These are phyloP conservation scores for Plectus sambesii DNA, from an alignment of 1,140 invertebrate genomes.

Conservation along the genomic window DNA sequence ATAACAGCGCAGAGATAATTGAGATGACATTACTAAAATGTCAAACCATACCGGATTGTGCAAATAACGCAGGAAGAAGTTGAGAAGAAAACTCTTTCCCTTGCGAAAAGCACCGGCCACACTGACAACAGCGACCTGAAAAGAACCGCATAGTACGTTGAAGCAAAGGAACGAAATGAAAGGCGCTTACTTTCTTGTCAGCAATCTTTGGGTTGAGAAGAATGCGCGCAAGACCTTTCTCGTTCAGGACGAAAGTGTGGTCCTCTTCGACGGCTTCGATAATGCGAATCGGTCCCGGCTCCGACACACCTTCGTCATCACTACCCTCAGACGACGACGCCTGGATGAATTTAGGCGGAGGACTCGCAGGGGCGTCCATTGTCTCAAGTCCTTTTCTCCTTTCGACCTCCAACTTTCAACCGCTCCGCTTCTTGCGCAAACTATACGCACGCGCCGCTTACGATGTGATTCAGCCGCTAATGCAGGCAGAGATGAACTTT, in stretches of 20 bases:
- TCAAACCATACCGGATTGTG: slow-evolving; percentile 51
- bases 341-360: slow-evolving; percentile 14
- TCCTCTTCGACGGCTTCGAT: slow-evolving; percentile 56
- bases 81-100: slow-evolving; percentile 76
- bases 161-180: not conserved
- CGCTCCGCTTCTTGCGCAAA: too few species aligned
- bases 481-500: too few species aligned
- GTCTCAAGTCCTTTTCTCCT: slow-evolving; percentile 4
- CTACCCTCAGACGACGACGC: slow-evolving; percentile 24
- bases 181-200: slow-evolving; percentile 46
- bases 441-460: too few species aligned
- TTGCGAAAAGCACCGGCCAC: slow-evolving; percentile 87
- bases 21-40: slow-evolving; percentile 13
- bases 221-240: slow-evolving; percentile 68
- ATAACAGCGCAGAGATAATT: not conserved
- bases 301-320: slow-evolving; percentile 20
- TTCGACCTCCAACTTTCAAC: too few species aligned
- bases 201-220: slow-evolving; percentile 54
- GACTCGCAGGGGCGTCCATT: slow-evolving; percentile 8
- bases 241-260: slow-evolving; percentile 80
- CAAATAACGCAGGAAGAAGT: slow-evolving; percentile 72
- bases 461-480: too few species aligned
- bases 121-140: slow-evolving; percentile 72
- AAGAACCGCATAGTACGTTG: slow-evolving; percentile 24
- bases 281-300: slow-evolving; percentile 16